Base-by-base conservation (phyloP, 2,797 vertebrate species). In the Acomys russatus region DNA sequence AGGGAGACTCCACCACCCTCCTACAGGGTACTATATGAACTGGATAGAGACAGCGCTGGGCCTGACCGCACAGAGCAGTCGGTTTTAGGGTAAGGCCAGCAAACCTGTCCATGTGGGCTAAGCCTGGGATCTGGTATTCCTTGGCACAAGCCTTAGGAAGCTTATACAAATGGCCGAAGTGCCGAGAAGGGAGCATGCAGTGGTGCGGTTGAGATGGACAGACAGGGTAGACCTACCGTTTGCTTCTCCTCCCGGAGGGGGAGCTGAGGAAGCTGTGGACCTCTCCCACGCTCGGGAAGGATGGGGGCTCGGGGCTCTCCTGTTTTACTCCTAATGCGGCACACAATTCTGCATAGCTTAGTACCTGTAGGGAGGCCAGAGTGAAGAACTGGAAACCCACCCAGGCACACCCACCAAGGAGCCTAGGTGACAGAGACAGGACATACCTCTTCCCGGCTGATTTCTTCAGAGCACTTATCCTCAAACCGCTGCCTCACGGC, bases 401-500 rank as follows among this genome's bases (percentile, higher is more conserved):
- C 6, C 20, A 0, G 0, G 73, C 23, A 14, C 12, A 18, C 23
- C 0, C 0, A 0, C 6, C 10, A 4, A 44, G 20, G 35, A 0
- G 8, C 14, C 92, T 0, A 9, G 35, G n/a, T 5, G 64, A 7
- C 7, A 49, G 7, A 10, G 6, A 5, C 15, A 17, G 61, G 23
- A 5, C 18, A 61, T 78, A 99, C 99, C 98, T 98, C 98, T 56
- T 99, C 99, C 97, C 99, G 99, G 96, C 99, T 99, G 98, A 99
- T 99, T 90, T 99, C 98, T 35, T 99, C 99, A 17, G 99, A 99
- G 68, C 98, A 97, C 35, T 99, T 99, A 49, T 99, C 99, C 98
- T 99, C 99, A 96, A 99, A 99, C 68, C 99, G 98, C 92, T 99
- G 99, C 93, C 99, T 99, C 9, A 99, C 99, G 0, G 99, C 99